phyloP scores from a whole-genome alignment of 2,113 vertebrate genomes.

The Aspidoscelis tigris region DNA sequence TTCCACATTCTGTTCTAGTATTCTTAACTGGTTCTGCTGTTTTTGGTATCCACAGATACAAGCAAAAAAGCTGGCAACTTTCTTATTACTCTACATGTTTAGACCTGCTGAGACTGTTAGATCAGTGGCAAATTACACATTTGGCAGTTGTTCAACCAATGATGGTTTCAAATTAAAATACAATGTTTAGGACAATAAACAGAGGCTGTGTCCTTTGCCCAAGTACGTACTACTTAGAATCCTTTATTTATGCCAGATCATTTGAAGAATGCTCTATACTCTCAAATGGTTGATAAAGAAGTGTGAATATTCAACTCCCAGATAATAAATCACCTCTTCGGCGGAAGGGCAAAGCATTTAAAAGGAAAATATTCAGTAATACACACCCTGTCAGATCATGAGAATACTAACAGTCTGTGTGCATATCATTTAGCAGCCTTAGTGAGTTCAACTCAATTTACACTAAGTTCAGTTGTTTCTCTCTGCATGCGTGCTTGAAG shows the following conservation, averaged over 20 bases:
- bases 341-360: slow-evolving; percentile 27
- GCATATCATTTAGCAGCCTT: not conserved
- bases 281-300: slow-evolving; percentile 45
- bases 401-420: slow-evolving; percentile 15
- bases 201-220: slow-evolving; percentile 73
- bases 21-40: slow-evolving; percentile 95
- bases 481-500: not conserved
- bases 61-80: slow-evolving; percentile 85
- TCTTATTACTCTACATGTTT: slow-evolving; percentile 85
- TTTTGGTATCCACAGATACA: slow-evolving; percentile 99
- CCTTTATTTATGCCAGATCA: slow-evolving; percentile 49
- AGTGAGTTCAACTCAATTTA: not conserved
- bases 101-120: slow-evolving; percentile 91
- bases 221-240: slow-evolving; percentile 58
- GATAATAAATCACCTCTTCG: slow-evolving; percentile 2
- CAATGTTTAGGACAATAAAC: slow-evolving; percentile 78
- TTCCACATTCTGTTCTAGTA: slow-evolving; percentile 79
- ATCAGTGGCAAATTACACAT: slow-evolving; percentile 82
- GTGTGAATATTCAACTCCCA: not conserved
- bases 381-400: slow-evolving; percentile 27
- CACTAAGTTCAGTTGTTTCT: not conserved
- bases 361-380: slow-evolving; percentile 33
- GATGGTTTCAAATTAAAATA: slow-evolving; percentile 74
- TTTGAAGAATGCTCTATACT: slow-evolving; percentile 48
- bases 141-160: slow-evolving; percentile 85